Evolutionary conservation across 2,113 vertebrate species (phyloP).

Genomic region (Saguinus midas): DNA sequence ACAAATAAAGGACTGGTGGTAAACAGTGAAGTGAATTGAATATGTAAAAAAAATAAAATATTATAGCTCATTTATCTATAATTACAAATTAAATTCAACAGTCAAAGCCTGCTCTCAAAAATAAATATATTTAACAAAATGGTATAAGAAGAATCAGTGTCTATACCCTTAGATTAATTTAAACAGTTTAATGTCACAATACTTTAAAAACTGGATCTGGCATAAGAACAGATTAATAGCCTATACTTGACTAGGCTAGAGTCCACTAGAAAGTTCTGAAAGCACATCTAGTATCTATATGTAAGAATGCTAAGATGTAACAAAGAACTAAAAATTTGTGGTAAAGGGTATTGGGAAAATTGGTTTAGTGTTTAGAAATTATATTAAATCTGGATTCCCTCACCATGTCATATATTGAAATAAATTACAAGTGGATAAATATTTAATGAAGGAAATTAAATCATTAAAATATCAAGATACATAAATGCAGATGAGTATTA

Average conservation of each 20-base stretch:
- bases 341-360: background rate
- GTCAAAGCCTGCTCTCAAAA: conserved; percentile 33
- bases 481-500: background rate
- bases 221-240: background rate
- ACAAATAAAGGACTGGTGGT: background rate
- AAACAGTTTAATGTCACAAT: background rate
- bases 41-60: conserved; percentile 20
- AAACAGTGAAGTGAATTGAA: background rate
- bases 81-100: conserved; percentile 7
- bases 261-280: background rate
- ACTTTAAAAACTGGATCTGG: conserved; percentile 1
- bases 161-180: background rate
- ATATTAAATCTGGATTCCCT: background rate
- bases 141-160: background rate
- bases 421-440: background rate
- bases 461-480: background rate
- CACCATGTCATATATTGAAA: background rate
- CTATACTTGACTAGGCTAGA: background rate
- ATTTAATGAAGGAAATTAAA: conserved; percentile 1
- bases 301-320: background rate
- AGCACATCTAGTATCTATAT: background rate
- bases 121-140: background rate
- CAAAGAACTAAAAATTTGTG: conserved; percentile 2
- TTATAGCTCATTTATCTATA: background rate
- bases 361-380: background rate